Evolutionary conservation across 1,140 invertebrate species (phyloP), one percentile per base, ranked within the genome.

Genomic region (Solenopsis fugax): DNA sequence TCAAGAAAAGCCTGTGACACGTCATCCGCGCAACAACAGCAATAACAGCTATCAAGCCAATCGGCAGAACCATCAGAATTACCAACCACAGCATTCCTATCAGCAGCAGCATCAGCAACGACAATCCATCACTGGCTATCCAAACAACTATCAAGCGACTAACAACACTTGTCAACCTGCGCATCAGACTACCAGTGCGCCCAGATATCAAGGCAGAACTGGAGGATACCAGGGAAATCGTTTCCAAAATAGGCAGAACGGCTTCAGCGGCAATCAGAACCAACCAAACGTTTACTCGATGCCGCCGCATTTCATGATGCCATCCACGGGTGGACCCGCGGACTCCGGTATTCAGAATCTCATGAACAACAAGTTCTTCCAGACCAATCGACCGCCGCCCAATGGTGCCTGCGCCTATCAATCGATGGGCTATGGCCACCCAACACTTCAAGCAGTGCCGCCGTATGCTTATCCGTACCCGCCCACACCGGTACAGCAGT

Each of bases 301-400:
- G 88, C 95, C 96, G 1, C 96, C 96, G 4, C 95, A 95, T 0
- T 96, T 95, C 64, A 94, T 96, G 94, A 95, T 96, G 95, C 95
- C 95, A 4, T 93, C 95, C 3, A n/a, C n/a, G n/a, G 89, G 92
- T 13, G 93, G 94, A 0, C 93, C 91, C 16, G 92, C 93, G 0
- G 95, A 95, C 48, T 93, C 96, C 0, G 95, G 95, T n/a, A 96
- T 96, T 56, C 96, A 96, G 73, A 96, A 95, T 21, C 93, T 96
- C 50, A 95, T 96, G 65, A 96, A 96, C 92, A 96, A 96, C 93
- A 97, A 96, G 88, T 97, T 96, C 94, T 97, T 96, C 95, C 96
- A 96, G 90, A 96, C 95, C 4, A 95, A 94, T 80, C 94, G 96
- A 75, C 95, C 96, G 73, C 94, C 96, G 7, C 95, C 96, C 0